phyloP scores from a whole-genome alignment of 2,888 invertebrate species.

The Rotaria sp. region DNA sequence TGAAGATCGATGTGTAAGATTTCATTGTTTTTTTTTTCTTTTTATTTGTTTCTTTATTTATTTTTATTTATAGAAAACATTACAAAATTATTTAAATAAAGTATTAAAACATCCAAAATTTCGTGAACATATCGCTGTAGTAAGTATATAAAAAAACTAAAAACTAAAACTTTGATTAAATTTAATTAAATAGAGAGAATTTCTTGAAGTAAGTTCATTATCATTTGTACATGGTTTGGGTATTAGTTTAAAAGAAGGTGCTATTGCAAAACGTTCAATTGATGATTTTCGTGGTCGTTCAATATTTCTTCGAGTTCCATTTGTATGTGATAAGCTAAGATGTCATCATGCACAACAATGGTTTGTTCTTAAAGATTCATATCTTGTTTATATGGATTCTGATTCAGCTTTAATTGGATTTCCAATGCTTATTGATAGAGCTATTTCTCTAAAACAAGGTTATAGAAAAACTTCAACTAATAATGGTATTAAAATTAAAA shows the following conservation, averaged over 20 bases:
- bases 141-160: neutral
- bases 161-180: neutral
- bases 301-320: neutral
- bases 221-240: conserved; percentile 34
- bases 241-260: conserved; percentile 29
- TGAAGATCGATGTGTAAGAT: conserved; percentile 31
- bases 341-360: conserved; percentile 25
- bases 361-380: conserved; percentile 39
- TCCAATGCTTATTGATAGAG: conserved; percentile 34
- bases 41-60: neutral
- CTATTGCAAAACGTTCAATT: conserved; percentile 28
- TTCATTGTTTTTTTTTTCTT: neutral
- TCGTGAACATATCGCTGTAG: conserved; percentile 29
- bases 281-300: conserved; percentile 11
- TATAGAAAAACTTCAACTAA: conserved; percentile 30
- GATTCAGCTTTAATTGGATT: conserved; percentile 20
- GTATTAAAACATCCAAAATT: conserved; percentile 32
- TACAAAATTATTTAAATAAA: conserved; percentile 35
- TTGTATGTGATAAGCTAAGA: neutral
- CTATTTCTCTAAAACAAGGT: conserved; percentile 26
- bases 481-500: conserved; percentile 35
- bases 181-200: neutral
- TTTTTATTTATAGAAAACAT: conserved; percentile 19
- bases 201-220: conserved; percentile 33
- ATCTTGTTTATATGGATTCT: conserved; percentile 31